Evolutionary conservation across 2,888 invertebrate species (phyloP).

Genomic region (Notodonta dromedarius): DNA sequence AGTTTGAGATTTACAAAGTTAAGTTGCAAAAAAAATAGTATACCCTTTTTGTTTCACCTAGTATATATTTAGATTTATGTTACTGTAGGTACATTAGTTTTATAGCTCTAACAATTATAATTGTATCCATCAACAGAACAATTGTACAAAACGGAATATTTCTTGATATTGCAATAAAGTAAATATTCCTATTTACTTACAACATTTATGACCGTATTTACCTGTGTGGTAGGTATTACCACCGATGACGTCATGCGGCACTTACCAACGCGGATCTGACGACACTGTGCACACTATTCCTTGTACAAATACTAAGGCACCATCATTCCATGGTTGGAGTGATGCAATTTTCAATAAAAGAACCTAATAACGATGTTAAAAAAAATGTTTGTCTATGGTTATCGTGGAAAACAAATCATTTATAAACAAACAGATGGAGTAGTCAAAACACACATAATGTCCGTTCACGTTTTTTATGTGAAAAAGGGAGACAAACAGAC

Average conservation of each 20-base stretch:
- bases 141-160: background rate
- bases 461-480: background rate
- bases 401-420: background rate
- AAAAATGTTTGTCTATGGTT: background rate
- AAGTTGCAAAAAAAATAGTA: no score
- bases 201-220: background rate
- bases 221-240: slow-evolving; percentile 4
- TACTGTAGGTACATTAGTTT: no score
- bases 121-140: background rate
- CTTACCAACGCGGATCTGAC: slow-evolving; percentile 16
- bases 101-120: background rate
- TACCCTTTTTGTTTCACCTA: no score
- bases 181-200: background rate
- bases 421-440: background rate
- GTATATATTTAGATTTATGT: no score
- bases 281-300: slow-evolving; percentile 6
- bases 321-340: background rate
- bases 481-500: background rate
- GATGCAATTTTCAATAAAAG: background rate
- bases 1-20: no score
- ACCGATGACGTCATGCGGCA: slow-evolving; percentile 15
- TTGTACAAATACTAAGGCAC: background rate
- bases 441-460: background rate
- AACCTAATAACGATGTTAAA: background rate
- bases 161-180: background rate